phyloP scores from a whole-genome alignment of 2,113 vertebrate genomes.

The Malurus cyaneus region DNA sequence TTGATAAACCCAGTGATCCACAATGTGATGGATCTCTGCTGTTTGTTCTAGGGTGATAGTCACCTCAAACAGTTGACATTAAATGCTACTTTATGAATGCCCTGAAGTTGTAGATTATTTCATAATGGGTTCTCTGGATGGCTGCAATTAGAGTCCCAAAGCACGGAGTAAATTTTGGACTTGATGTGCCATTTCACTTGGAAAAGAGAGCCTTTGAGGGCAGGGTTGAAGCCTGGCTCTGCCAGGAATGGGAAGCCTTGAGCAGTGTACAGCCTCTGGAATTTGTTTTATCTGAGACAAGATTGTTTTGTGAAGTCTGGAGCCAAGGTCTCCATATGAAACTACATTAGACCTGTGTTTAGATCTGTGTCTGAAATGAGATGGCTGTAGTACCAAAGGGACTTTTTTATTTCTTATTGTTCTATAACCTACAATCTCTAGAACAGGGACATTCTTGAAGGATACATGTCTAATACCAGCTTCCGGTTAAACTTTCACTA shows the following conservation, averaged over 20 bases:
- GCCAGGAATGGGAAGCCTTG: background rate
- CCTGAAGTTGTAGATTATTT: background rate
- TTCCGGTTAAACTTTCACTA: slow-evolving; percentile 6
- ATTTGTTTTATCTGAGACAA: slow-evolving; percentile 1
- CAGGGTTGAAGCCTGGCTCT: background rate
- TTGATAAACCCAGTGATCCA: fast-evolving
- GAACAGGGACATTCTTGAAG: background rate
- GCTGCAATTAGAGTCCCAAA: background rate
- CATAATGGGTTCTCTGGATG: background rate
- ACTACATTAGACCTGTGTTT: background rate
- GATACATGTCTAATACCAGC: background rate
- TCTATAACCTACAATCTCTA: background rate
- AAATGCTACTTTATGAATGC: background rate
- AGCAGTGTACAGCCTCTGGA: background rate
- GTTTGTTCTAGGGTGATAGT: background rate
- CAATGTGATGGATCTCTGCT: background rate
- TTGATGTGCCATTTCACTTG: background rate
- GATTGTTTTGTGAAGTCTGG: background rate
- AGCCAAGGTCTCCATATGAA: background rate
- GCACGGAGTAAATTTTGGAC: background rate
- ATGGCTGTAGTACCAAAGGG: background rate
- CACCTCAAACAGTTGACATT: background rate
- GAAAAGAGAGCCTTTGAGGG: background rate
- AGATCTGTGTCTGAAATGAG: background rate
- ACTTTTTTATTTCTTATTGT: background rate